Percentiles rank a stretch among this genome's conserved stretches.
phyloP scores from a whole-genome alignment of 2,797 vertebrate species.

The Pelodytes ibericus region DNA sequence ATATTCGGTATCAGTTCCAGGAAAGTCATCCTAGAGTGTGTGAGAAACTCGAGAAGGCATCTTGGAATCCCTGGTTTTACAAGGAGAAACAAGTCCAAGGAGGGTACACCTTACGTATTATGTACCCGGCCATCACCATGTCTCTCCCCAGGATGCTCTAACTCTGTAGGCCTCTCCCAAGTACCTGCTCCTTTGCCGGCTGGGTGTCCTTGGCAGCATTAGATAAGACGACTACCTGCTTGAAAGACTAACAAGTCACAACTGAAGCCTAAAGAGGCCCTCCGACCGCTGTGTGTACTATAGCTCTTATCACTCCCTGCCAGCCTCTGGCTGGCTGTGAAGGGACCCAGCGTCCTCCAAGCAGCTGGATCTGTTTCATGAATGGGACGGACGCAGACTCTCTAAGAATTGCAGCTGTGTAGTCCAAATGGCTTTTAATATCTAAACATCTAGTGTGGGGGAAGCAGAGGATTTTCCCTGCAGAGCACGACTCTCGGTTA shows the following conservation, averaged over 20 bases:
- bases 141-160: neutral
- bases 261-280: too few relatives aligned
- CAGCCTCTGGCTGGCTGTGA: too few relatives aligned
- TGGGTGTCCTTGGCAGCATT: neutral
- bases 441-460: neutral
- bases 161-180: neutral
- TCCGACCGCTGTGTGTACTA: too few relatives aligned
- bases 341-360: too few relatives aligned
- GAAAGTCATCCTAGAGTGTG: slow-evolving; percentile 65
- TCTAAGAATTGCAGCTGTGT: slow-evolving; percentile 24
- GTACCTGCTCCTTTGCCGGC: neutral
- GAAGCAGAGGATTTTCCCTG: neutral
- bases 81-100: slow-evolving; percentile 18
- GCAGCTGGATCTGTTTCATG: too few relatives aligned
- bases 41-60: slow-evolving; percentile 61
- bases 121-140: neutral
- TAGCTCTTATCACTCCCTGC: too few relatives aligned
- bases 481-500: neutral
- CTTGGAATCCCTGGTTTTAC: slow-evolving; percentile 60
- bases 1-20: slow-evolving; percentile 69
- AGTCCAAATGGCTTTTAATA: neutral
- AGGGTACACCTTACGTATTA: neutral
- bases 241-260: too few relatives aligned
- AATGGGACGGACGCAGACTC: too few relatives aligned
- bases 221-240: neutral